Evolutionary conservation across 2,888 invertebrate genomes (phyloP), one percentile per base, ranked within the genome.

Genomic region (Ennomos quercinarius): DNA sequence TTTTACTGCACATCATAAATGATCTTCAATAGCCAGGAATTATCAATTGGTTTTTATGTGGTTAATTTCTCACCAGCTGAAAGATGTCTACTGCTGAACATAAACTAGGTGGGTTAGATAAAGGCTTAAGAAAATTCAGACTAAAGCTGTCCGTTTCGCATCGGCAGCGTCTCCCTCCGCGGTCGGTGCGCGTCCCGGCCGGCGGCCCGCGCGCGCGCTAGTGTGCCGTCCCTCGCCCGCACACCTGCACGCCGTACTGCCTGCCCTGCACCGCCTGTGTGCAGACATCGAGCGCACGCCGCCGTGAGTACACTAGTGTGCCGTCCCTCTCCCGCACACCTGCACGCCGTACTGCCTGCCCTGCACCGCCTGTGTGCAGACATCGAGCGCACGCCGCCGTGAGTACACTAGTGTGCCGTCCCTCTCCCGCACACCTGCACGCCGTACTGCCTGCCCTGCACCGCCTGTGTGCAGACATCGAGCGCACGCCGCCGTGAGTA

Each of bases 391-490:
- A 61, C 27, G 82, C 93, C 71, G 86, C 93, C 27, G 95, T 95
- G 75, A 80, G 81, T 57, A 8, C 0, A 1, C 79, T 97, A 47
- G 96, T 98, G 52, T 95, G 98, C 70, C 93, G 95, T 42, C 94
- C 96, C 6, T 95, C 74, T 40, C 87, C 96, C 44, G 95, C 94
- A 70, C 95, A 96, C 78, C 94, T 97, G 74, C 94, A 96, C 79
- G 95, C 96, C 35, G 95, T 97, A 57, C 97, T 97, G 86, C 95
- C 96, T 45, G 95, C 97, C 2, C 92, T 99, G 60, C 96, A 96
- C 91, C 94, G 94, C 61, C 97, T 98, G 71, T 95, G 97, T 65
- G 95, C 95, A 55, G 97, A 98, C 83, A 96, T 98, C 64, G 98
- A 98, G 83, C 91, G 27, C 93, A 61, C 27, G 82, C 93, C 71